Evolutionary conservation across 1,140 invertebrate species (phyloP), one percentile per base, ranked within the genome.

Genomic region (Lasioglossum baleicum): DNA sequence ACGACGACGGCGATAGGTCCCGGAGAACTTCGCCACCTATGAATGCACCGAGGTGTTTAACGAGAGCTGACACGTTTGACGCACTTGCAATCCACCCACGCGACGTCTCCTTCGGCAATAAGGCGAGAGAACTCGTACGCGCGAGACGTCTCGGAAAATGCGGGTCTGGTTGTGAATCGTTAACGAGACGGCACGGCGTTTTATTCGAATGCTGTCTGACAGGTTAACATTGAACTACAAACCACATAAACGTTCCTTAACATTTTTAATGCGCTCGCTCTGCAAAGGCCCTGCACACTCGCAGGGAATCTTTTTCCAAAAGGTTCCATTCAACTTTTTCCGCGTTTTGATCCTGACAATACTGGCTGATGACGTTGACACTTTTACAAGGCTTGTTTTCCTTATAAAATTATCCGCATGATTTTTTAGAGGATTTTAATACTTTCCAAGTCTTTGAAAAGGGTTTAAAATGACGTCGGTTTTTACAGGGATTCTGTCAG

Each of bases 21-120:
- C 58, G 66, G 74, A 67, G 80, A 76, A 73, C 60, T 76, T 85
- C 65, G 67, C 70, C 76, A 83, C 81, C 75, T 83, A 85, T 87
- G 87, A 87, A 87, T 87, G 86, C 64, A 64, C 78, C 51, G 48
- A 63, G 61, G 26, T 77, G 83, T 74, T 77, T 84, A 78, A 69
- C 68, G 73, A 70, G 61, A 70, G 31, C 42, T 66, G 53, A 68
- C 70, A 66, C 73, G 71, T 85, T 81, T 65, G 77, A 77, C 77
- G 69, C 60, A 51, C 72, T 75, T 6, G 71, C 64, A 31, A 61
- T 35, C 66, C 40, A 63, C 60, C 75, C 70, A 78, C 58, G 53
- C 60, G 56, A 51, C 48, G 70, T 44, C 56, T 48, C n/a, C 26
- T 67, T 7, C 35, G 42, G 44, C 61, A 69, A 83, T 72, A 73